Conservation (phyloP, 2,797 vertebrate species). For the Thamnophis elegans region DNA sequence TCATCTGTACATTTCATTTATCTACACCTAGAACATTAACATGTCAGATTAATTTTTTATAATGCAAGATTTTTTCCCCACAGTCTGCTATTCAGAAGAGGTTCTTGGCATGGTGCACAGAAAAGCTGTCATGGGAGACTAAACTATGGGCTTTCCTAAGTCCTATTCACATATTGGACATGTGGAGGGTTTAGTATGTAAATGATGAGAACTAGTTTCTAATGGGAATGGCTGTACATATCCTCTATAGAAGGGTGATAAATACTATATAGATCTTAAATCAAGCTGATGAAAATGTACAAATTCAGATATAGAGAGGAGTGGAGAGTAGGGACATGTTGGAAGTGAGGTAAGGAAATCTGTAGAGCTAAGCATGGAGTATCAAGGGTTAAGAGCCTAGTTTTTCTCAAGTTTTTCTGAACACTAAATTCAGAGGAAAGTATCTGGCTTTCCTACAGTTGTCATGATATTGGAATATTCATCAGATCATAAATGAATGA, state of each 20-base stretch:
- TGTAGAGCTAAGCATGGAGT: background rate
- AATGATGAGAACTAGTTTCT: background rate
- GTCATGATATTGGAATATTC: background rate
- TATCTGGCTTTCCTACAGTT: background rate
- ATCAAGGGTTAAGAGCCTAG: background rate
- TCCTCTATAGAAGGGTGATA: background rate
- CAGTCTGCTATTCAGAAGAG: background rate
- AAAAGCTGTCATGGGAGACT: no score
- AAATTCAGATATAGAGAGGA: background rate
- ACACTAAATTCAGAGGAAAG: background rate
- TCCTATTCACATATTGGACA: background rate
- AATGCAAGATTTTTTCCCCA: background rate
- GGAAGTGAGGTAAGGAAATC: background rate
- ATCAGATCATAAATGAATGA: conserved; percentile 30
- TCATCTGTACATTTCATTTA: background rate
- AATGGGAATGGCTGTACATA: background rate
- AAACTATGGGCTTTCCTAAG: background rate
- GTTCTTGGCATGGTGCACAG: background rate
- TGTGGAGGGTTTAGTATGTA: background rate
- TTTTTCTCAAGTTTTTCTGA: background rate
- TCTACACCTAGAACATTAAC: background rate
- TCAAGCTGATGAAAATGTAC: background rate
- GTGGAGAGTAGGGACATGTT: background rate
- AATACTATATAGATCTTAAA: background rate
- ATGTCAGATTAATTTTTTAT: background rate